Evolutionary conservation across 2,888 invertebrate genomes (phyloP), one percentile per base, ranked within the genome.

Genomic region (Drosophila siamana): DNA sequence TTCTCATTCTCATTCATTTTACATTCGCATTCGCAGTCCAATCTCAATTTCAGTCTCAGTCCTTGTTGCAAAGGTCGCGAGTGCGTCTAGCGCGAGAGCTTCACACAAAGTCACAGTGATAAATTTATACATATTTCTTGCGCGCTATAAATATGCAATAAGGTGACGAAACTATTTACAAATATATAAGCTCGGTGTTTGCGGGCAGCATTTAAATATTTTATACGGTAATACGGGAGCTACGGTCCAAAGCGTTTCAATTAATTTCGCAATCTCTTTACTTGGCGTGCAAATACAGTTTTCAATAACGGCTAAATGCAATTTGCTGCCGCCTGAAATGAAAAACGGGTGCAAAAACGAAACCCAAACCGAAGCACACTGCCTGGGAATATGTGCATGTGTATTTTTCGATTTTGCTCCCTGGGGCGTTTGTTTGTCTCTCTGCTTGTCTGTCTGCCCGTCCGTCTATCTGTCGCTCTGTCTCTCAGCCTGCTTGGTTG

Each of bases 271-370:
- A 82, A 85, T 79, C 80, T 77, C 67, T 68, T 70, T 52, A 61
- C 54, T 52, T 56, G 77, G 68, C 74, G 68, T 82, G 68, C 71
- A 67, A 55, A 61, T 19, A 41, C 44, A 67, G 59, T 82, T 82
- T 80, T 74, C 85, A 77, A 82, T 82, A 85, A 77, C 63, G 67
- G 74, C 70, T 66, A 82, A 82, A 79, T 82, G 82, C 85, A 82
- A 82, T 82, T 85, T 82, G 43, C 66, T 59, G 51, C 15, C 13
- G 36, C 36, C 13, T n/a, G 55, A 69, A 78, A 76, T 68, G 47
- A 48, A 48, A 64, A 74, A 62, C 47, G 28, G 51, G 50, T 22
- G 69, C 50, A 55, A 63, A 52, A 62, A 1, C 26, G 0, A 5
- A 26, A 26, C 5, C 26, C 6, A 26, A 54, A 57, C 47, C 52